Conservation (phyloP, 2,113 vertebrate species). For the Dissostichus mawsoni region DNA sequence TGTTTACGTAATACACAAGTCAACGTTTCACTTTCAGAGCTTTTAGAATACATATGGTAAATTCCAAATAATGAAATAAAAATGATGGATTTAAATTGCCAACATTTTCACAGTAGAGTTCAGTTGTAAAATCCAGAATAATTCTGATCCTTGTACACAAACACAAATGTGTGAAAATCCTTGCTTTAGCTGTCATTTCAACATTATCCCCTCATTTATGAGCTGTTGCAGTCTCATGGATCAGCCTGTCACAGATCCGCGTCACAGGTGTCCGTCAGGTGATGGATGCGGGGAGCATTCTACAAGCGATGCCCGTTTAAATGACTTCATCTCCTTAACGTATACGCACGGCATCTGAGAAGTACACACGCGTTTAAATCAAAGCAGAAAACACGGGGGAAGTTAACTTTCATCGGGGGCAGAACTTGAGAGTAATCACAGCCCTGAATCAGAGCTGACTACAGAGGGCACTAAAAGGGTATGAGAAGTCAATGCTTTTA, state of each 20-base stretch:
- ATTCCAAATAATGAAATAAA: not conserved
- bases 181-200: slow-evolving; percentile 50
- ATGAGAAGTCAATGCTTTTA: slow-evolving; percentile 76
- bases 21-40: not conserved
- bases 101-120: not conserved
- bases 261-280: slow-evolving; percentile 74
- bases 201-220: slow-evolving; percentile 59
- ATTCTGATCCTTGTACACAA: not conserved
- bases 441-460: slow-evolving; percentile 39
- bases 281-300: slow-evolving; percentile 63
- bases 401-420: slow-evolving; percentile 68
- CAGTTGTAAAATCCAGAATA: not conserved
- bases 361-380: slow-evolving; percentile 53
- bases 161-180: slow-evolving; percentile 12
- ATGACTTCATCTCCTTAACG: slow-evolving; percentile 74
- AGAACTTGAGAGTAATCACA: slow-evolving; percentile 63
- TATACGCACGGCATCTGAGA: slow-evolving; percentile 31
- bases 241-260: slow-evolving; percentile 63
- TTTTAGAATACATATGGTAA: not conserved
- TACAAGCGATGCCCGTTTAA: slow-evolving; percentile 62
- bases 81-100: not conserved
- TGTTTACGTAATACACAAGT: too few species aligned
- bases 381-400: slow-evolving; percentile 42
- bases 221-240: slow-evolving; percentile 53
- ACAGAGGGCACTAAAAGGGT: slow-evolving; percentile 69